Percentiles rank a stretch among this genome's conserved stretches.
phyloP scores from a whole-genome alignment of 2,113 vertebrate species.

The Pholis gunnellus region DNA sequence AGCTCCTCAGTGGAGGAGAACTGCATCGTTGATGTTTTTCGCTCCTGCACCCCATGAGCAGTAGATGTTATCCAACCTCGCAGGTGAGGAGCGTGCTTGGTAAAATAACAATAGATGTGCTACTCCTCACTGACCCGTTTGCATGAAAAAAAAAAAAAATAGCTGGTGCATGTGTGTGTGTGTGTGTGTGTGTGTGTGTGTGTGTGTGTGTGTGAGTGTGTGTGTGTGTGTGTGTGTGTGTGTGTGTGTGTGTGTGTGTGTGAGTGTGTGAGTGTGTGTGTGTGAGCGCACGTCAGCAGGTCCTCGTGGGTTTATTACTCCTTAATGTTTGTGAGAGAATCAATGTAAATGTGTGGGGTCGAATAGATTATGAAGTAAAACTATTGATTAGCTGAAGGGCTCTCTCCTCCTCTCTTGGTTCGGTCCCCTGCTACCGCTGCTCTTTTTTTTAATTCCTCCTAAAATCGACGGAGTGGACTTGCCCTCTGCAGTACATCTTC shows the following conservation, averaged over 20 bases:
- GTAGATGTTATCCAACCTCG: constrained; percentile 25
- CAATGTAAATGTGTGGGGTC: constrained; percentile 48
- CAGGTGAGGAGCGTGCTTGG: constrained; percentile 8
- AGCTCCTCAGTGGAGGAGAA: constrained; percentile 44
- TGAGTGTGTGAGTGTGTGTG: background rate
- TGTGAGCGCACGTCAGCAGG: background rate
- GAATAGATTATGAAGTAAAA: constrained; percentile 55
- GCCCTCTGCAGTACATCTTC: constrained; percentile 22
- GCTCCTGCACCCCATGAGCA: constrained; percentile 10
- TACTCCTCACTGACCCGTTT: constrained; percentile 25
- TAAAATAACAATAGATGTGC: constrained; percentile 39
- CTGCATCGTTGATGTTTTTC: constrained; percentile 30
- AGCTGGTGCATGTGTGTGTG: too few relatives aligned
- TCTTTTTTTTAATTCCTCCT: constrained; percentile 34
- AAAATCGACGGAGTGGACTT: background rate
- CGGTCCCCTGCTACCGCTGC: background rate
- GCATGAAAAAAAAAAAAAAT: background rate
- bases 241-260: background rate
- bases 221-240: background rate
- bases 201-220: background rate
- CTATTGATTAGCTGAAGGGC: constrained; percentile 59
- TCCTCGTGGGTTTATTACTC: background rate
- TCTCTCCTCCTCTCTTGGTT: constrained; percentile 7
- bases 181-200: too few relatives aligned
- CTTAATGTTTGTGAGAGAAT: constrained; percentile 37